Conservation (phyloP, 2,888 invertebrate species). For the Mesorhabditis spiculigera region DNA sequence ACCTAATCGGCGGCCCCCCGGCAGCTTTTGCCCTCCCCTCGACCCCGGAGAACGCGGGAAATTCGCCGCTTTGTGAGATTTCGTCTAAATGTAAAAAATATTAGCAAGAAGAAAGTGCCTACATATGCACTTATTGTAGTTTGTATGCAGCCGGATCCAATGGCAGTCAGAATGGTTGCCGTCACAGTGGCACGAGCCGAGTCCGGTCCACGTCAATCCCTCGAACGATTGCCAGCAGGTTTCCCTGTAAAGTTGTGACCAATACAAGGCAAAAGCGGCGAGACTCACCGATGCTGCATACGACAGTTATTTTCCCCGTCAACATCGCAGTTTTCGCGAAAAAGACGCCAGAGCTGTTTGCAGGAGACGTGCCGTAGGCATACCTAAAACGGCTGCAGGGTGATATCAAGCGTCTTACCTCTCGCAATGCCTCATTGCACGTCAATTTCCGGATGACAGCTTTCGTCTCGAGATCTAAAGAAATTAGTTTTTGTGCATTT, state of each 20-base stretch:
- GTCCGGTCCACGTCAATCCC: conserved; percentile 56
- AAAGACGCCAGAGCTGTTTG: conserved; percentile 52
- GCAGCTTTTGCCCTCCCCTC: conserved; percentile 14
- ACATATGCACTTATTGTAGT: conserved; percentile 58
- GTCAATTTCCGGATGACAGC: conserved; percentile 27
- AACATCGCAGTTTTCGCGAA: conserved; percentile 50
- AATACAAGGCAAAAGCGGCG: neutral
- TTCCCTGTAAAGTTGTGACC: conserved; percentile 25
- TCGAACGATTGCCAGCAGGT: conserved; percentile 57
- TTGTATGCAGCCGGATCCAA: conserved; percentile 57
- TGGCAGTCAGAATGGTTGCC: conserved; percentile 53
- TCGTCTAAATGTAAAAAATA: conserved; percentile 25
- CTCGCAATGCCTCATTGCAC: conserved; percentile 49
- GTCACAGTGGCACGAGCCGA: conserved; percentile 50
- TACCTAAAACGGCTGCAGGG: conserved; percentile 11
- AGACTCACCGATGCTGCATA: conserved; percentile 43
- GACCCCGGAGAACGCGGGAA: conserved; percentile 18
- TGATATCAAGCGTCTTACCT: conserved; percentile 11
- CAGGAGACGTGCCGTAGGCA: conserved; percentile 54
- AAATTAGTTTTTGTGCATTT: neutral
- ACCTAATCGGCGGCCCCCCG: conserved; percentile 16
- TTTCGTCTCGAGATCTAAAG: conserved; percentile 18
- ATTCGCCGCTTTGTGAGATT: conserved; percentile 31
- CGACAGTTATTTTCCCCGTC: conserved; percentile 53
- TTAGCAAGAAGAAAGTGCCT: conserved; percentile 13